Conservation (phyloP, 2,888 invertebrate genomes). For the Lasioglossum marginatum region DNA sequence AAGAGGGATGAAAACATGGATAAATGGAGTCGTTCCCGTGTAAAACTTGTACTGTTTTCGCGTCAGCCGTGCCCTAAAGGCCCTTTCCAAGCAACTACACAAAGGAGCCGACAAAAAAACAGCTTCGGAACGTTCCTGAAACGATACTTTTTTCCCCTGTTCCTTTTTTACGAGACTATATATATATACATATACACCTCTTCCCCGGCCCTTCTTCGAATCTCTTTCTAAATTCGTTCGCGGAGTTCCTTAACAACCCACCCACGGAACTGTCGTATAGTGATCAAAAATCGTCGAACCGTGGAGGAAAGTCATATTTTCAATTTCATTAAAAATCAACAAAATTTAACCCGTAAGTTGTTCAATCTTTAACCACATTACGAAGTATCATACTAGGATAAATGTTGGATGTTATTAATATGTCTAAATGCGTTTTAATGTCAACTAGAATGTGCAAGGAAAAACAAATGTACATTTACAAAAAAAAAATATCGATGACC, state of each 20-base stretch:
- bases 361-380: too few relatives aligned
- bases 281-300: not conserved
- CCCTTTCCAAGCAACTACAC: slow-evolving; percentile 1
- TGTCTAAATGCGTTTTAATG: too few relatives aligned
- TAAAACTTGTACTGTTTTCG: slow-evolving; percentile 35
- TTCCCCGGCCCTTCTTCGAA: not conserved
- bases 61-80: slow-evolving; percentile 7
- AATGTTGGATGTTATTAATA: too few relatives aligned
- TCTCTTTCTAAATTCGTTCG: not conserved
- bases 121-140: not conserved
- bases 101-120: not conserved
- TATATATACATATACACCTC: too few relatives aligned
- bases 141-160: not conserved
- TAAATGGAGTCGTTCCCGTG: slow-evolving; percentile 12
- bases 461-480: too few relatives aligned
- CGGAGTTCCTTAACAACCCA: not conserved
- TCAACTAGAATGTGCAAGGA: too few relatives aligned
- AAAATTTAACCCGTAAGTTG: too few relatives aligned
- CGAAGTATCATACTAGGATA: too few relatives aligned
- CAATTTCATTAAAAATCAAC: not conserved
- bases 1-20: slow-evolving; percentile 19
- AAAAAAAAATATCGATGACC: too few relatives aligned
- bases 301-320: not conserved
- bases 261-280: not conserved
- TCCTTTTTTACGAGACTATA: not conserved